phyloP scores from a whole-genome alignment of 2,888 invertebrate genomes.

The Euphydryas editha region DNA sequence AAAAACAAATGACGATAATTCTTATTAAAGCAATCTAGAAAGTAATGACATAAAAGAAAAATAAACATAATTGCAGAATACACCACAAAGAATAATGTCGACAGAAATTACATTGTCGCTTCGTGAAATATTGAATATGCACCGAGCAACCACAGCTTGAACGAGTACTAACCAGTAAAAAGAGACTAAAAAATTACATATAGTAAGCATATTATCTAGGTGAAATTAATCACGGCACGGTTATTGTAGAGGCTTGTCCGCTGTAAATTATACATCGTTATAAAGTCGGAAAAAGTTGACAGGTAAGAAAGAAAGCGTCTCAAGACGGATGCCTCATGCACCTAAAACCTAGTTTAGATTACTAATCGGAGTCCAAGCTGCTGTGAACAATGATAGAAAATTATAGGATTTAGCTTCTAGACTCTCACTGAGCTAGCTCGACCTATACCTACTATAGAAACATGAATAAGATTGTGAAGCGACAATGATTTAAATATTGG shows the following conservation, averaged over 20 bases:
- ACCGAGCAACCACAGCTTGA: conserved; percentile 56
- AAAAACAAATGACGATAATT: conserved; percentile 15
- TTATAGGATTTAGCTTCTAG: conserved; percentile 74
- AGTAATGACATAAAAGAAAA: conserved; percentile 39
- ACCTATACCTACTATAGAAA: conserved; percentile 79
- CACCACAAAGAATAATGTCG: conserved; percentile 63
- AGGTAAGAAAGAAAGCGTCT: conserved; percentile 55
- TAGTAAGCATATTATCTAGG: neutral
- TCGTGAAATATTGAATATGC: conserved; percentile 54
- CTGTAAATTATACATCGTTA: conserved; percentile 27
- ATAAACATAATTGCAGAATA: conserved; percentile 64
- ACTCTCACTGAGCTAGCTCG: conserved; percentile 75
- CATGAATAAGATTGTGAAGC: conserved; percentile 66
- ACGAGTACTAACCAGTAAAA: conserved; percentile 17
- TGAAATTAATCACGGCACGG: conserved; percentile 17
- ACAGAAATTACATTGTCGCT: conserved; percentile 69
- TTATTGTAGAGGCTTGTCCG: conserved; percentile 15
- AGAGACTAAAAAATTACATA: neutral
- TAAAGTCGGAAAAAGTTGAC: conserved; percentile 29
- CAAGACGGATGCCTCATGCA: conserved; percentile 65
- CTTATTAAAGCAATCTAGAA: conserved; percentile 26
- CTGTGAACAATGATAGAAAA: conserved; percentile 50
- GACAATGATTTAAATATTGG: conserved; percentile 26
- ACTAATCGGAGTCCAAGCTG: conserved; percentile 58
- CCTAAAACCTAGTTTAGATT: conserved; percentile 77